Base-by-base conservation (phyloP, 2,113 vertebrate genomes). In the Jaculus jaculus region DNA sequence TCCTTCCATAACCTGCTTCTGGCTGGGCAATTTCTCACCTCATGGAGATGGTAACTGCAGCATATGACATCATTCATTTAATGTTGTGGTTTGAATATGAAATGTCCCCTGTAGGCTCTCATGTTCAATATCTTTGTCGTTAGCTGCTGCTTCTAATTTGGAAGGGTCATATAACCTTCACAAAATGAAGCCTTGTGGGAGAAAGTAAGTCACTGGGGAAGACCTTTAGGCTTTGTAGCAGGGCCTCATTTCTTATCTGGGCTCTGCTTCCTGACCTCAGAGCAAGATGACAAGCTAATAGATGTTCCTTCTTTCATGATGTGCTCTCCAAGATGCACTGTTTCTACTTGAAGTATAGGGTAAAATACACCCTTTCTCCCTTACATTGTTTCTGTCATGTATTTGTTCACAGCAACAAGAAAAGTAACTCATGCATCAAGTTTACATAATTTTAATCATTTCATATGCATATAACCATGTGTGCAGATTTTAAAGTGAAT, bases 231-330 rank as follows among this genome's bases (percentile, higher is more conserved):
- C 63, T 61, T 82, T 82, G 9, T 30, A 47, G 17, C 17, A 17
- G 30, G 5, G 17, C 39, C 21, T 54, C 54, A 6, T 42, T 47
- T 83, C 10, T 0, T 83, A 18, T 15, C 18, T 23, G 61, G 28
- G 17, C 28, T 66, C 30, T 15, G 18, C 6, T 82, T 66, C 12
- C 18, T 13, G 18, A 66, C 28, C 66, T 7, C 37, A 66, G 5
- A 42, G 10, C 26, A 66, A 1, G 11, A 11, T 13, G 37, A 32
- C 11, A 54, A 54, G 54, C 37, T 1, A 47, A 20, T 4, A 42
- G 9, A 42, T 21, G 10, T 9, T 4, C 65, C 5, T 82, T 2
- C 1, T 7, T 5, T 4, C 18, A 66, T 3, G 3, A 11, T 3
- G 65, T 66, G 16, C 11, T 1, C 37, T 32, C 65, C 5, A 47